These are phyloP conservation scores for Lithobates sylvaticus DNA, from an alignment of 2,797 vertebrate genomes.

Conservation along the genomic window DNA sequence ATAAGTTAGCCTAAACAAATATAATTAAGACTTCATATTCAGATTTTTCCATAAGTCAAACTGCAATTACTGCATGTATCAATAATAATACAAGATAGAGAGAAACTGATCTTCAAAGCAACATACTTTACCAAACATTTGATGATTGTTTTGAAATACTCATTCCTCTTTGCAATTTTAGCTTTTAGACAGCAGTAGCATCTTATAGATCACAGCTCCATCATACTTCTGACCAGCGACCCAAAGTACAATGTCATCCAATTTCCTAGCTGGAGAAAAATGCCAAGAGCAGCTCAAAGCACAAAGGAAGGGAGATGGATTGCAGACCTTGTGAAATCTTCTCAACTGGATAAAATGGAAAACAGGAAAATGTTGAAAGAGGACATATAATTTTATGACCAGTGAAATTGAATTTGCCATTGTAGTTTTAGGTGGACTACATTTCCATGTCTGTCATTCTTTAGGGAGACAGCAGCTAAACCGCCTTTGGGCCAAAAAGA, in stretches of 20 bases:
- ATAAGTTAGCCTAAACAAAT: too few species aligned
- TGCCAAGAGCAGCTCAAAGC: constrained; percentile 57
- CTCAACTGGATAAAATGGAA: constrained; percentile 54
- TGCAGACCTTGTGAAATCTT: constrained; percentile 58
- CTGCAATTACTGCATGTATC: too few species aligned
- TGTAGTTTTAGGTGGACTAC: constrained; percentile 66
- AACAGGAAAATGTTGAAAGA: constrained; percentile 65
- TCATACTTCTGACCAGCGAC: constrained; percentile 57
- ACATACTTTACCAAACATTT: constrained; percentile 9
- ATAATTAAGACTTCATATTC: too few species aligned
- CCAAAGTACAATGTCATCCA: constrained; percentile 58
- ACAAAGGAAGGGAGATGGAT: constrained; percentile 53
- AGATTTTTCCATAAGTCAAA: too few species aligned
- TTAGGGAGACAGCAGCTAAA: constrained; percentile 63
- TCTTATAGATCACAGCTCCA: constrained; percentile 31
- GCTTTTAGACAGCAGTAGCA: constrained; percentile 28
- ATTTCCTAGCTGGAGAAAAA: constrained; percentile 55
- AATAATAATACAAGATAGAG: too few species aligned
- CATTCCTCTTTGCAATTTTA: neutral
- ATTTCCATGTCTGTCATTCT: constrained; percentile 65
- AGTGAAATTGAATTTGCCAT: constrained; percentile 75
- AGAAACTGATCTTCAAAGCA: neutral
- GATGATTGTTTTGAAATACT: constrained; percentile 14
- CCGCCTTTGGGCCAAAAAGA: constrained; percentile 44
- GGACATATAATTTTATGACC: constrained; percentile 70